Percentiles rank a stretch among this genome's conserved stretches.
phyloP scores from a whole-genome alignment of 1,140 invertebrate genomes.

The Philotrypesis tridentata region DNA sequence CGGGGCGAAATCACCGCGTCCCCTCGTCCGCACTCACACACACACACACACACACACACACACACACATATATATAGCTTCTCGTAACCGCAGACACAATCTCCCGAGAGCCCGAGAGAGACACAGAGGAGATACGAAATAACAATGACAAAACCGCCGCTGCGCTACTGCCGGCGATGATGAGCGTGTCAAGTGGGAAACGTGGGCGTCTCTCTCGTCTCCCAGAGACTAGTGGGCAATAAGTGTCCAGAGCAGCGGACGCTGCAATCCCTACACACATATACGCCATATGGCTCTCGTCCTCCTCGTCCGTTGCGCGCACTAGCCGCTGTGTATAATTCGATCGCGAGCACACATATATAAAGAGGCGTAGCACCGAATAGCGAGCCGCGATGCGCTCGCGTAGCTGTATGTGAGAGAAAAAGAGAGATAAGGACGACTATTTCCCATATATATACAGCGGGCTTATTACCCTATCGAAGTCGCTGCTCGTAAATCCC shows the following conservation, averaged over 20 bases:
- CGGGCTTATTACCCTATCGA: neutral
- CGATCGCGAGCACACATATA: too few species aligned
- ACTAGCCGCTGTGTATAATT: too few species aligned
- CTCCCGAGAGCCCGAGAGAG: too few species aligned
- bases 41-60: too few species aligned
- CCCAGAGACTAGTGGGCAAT: neutral
- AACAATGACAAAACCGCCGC: neutral
- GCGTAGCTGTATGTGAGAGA: too few species aligned
- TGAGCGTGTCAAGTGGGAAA: neutral
- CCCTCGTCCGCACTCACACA: too few species aligned
- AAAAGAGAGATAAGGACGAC: neutral
- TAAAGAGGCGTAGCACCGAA: too few species aligned
- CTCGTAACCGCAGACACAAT: neutral
- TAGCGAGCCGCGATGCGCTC: too few species aligned
- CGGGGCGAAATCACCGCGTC: neutral
- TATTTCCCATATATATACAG: neutral
- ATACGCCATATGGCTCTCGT: too few species aligned
- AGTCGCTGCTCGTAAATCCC: neutral
- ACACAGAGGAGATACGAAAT: too few species aligned
- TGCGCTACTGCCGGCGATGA: neutral
- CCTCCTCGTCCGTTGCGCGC: too few species aligned
- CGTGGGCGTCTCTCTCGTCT: neutral
- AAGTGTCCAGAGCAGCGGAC: neutral
- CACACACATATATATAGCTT: too few species aligned
- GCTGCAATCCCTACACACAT: neutral